phyloP scores from a whole-genome alignment of 2,888 invertebrate species.

The Trichopoda pennipes region DNA sequence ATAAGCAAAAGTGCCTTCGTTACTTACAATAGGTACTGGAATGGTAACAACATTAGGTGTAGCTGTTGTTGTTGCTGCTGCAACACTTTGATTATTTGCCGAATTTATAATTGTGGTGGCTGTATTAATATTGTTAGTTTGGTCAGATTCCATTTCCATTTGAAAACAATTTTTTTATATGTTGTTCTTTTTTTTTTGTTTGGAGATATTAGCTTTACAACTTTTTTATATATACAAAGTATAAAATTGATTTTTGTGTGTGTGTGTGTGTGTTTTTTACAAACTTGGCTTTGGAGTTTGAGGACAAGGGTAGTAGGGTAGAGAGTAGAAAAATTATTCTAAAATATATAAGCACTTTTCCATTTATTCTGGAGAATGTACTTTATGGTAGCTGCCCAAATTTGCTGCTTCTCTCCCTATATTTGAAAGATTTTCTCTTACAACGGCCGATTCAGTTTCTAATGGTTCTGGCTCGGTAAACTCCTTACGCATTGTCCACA shows the following conservation, averaged over 20 bases:
- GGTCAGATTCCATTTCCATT: constrained; percentile 66
- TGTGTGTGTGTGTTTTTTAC: constrained; percentile 23
- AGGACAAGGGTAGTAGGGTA: constrained; percentile 22
- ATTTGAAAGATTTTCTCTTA: constrained; percentile 84
- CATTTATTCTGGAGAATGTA: constrained; percentile 80
- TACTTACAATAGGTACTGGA: constrained; percentile 80
- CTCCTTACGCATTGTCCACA: constrained; percentile 96
- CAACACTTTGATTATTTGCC: constrained; percentile 38
- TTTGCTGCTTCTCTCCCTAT: constrained; percentile 83
- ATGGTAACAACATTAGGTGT: constrained; percentile 79
- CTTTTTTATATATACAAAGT: constrained; percentile 16
- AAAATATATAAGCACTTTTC: constrained; percentile 41
- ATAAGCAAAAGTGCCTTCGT: constrained; percentile 86
- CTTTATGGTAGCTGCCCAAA: constrained; percentile 80
- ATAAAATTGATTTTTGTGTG: constrained; percentile 4
- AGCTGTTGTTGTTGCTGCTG: constrained; percentile 36
- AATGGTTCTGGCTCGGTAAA: constrained; percentile 88
- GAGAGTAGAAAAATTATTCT: constrained; percentile 27
- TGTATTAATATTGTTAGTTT: constrained; percentile 45
- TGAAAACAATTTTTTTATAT: constrained; percentile 39
- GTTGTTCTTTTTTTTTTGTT: constrained; percentile 13
- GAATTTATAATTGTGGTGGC: constrained; percentile 59
- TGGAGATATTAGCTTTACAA: constrained; percentile 37
- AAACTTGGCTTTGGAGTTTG: constrained; percentile 64
- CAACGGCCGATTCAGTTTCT: constrained; percentile 82